phyloP scores from a whole-genome alignment of 2,113 vertebrate genomes.

The Daboia siamensis region DNA sequence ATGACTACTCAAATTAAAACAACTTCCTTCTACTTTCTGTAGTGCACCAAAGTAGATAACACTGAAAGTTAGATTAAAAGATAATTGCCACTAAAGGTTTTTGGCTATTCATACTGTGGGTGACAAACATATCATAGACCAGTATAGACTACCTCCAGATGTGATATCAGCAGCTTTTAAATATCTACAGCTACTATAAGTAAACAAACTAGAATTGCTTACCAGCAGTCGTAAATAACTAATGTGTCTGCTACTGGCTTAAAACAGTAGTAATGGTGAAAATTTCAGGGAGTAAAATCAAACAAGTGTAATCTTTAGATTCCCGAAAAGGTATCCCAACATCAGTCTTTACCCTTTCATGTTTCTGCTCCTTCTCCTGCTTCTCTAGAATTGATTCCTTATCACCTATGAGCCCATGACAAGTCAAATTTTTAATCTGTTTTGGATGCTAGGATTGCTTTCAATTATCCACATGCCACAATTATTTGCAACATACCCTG shows the following conservation, averaged over 20 bases:
- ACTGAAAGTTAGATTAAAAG: not conserved
- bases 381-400: not conserved
- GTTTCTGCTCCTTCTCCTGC: not conserved
- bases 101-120: not conserved
- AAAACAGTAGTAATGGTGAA: not conserved
- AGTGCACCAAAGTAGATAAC: not conserved
- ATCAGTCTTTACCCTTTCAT: not conserved
- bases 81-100: not conserved
- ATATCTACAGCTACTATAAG: not conserved
- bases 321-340: not conserved
- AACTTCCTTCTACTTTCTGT: not conserved
- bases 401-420: not conserved
- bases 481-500: not conserved
- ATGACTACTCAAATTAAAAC: not conserved
- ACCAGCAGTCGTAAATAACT: not conserved
- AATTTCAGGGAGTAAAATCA: not conserved
- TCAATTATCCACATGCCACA: not conserved
- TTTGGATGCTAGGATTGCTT: not conserved
- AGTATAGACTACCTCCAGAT: not conserved
- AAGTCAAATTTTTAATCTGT: not conserved
- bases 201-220: not conserved
- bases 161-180: not conserved
- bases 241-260: not conserved
- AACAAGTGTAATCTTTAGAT: not conserved
- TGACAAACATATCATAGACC: not conserved